Evolutionary conservation across 2,888 invertebrate species (phyloP).

Genomic region (Pristionchus japonicus): DNA sequence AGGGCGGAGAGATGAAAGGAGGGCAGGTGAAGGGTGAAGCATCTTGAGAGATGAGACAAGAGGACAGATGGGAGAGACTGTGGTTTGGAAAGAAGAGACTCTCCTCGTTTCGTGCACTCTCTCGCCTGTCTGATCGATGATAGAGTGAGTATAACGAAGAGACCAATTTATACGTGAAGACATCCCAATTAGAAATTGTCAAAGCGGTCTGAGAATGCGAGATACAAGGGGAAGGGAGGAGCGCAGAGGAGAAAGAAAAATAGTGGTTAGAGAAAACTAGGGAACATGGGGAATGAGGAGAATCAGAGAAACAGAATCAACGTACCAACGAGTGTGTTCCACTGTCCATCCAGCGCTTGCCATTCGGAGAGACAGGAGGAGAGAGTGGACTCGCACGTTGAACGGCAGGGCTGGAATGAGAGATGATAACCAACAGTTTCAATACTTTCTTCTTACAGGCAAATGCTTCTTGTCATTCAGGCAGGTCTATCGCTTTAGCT

Average conservation of each 20-base stretch:
- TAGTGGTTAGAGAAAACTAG: not conserved
- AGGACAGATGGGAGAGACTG: too few relatives aligned
- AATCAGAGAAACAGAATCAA: not conserved
- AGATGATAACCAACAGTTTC: too few relatives aligned
- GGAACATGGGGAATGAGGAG: not conserved
- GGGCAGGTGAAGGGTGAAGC: conserved; percentile 4
- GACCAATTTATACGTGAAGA: too few relatives aligned
- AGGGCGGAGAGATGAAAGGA: conserved; percentile 11
- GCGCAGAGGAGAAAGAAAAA: not conserved
- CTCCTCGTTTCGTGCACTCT: too few relatives aligned
- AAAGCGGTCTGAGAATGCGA: too few relatives aligned
- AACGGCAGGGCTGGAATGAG: conserved; percentile 37
- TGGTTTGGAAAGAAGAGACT: not conserved
- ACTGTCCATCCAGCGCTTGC: conserved; percentile 23
- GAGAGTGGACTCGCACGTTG: conserved; percentile 30
- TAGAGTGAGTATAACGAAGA: too few relatives aligned
- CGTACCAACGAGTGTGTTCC: conserved; percentile 39
- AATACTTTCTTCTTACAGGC: too few relatives aligned
- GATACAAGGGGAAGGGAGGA: too few relatives aligned
- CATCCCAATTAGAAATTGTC: too few relatives aligned
- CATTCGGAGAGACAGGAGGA: conserved; percentile 36
- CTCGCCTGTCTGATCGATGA: too few relatives aligned
- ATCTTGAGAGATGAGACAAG: not conserved
- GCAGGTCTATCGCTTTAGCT: too few relatives aligned
- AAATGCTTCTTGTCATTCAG: too few relatives aligned